phyloP scores from a whole-genome alignment of 1,140 invertebrate species.

The Acyrthosiphon pisum region DNA sequence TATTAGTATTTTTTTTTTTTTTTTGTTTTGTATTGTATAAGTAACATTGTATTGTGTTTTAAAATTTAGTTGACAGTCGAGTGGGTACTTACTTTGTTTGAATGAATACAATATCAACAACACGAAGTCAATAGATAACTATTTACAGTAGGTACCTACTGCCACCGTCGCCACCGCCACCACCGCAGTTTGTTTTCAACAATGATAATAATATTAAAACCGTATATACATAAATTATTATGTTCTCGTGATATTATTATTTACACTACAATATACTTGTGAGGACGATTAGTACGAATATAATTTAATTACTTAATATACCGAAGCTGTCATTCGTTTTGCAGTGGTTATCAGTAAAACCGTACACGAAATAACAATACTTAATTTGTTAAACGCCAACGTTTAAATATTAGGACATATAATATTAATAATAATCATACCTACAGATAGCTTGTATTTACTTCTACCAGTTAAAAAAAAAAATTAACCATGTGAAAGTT shows the following conservation, averaged over 20 bases:
- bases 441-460: neutral
- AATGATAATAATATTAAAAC: conserved; percentile 23
- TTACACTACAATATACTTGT: neutral
- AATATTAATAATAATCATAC: no score
- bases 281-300: neutral
- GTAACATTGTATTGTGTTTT: conserved; percentile 28
- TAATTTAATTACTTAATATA: neutral
- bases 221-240: conserved; percentile 15
- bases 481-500: neutral
- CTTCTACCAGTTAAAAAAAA: neutral
- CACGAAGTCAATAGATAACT: conserved; percentile 34
- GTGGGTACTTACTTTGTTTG: conserved; percentile 42
- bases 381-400: no score
- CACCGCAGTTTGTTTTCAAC: neutral
- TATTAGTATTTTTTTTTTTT: neutral
- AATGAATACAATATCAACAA: conserved; percentile 27
- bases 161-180: no score
- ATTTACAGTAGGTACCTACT: conserved; percentile 24
- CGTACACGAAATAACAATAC: no score
- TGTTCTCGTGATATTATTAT: neutral
- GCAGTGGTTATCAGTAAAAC: neutral
- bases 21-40: neutral
- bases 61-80: conserved; percentile 45
- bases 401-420: no score
- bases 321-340: neutral